phyloP scores from a whole-genome alignment of 2,888 invertebrate genomes.

The Acleris emargana region DNA sequence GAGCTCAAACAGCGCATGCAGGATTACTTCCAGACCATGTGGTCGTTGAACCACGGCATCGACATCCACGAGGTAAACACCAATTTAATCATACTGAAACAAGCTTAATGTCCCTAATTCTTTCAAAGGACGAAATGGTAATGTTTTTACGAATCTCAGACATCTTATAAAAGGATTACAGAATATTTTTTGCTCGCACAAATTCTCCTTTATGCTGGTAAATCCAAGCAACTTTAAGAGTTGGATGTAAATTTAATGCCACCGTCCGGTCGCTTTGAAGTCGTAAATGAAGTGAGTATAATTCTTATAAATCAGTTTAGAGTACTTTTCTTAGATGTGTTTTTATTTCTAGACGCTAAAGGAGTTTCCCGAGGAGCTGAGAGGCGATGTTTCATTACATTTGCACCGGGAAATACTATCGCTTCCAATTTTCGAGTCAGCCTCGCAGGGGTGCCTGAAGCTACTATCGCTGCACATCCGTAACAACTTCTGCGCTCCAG shows the following conservation, averaged over 20 bases:
- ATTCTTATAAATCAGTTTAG: constrained; percentile 30
- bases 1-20: constrained; percentile 97
- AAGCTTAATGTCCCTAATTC: constrained; percentile 21
- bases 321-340: constrained; percentile 32
- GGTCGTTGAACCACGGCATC: constrained; percentile 98
- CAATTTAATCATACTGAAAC: neutral
- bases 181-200: constrained; percentile 15
- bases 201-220: constrained; percentile 28
- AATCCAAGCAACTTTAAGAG: constrained; percentile 32
- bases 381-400: constrained; percentile 98
- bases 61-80: constrained; percentile 95
- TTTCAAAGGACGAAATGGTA: constrained; percentile 26
- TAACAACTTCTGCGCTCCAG: constrained; percentile 97
- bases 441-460: constrained; percentile 97
- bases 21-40: constrained; percentile 98
- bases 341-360: constrained; percentile 89
- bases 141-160: constrained; percentile 25
- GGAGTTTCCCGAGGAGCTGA: constrained; percentile 97
- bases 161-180: constrained; percentile 35
- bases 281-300: constrained; percentile 37
- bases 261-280: constrained; percentile 39
- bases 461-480: constrained; percentile 95
- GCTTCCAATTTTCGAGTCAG: constrained; percentile 96
- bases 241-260: constrained; percentile 41
- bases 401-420: constrained; percentile 96